Evolutionary conservation across 2,797 vertebrate genomes (phyloP).

Genomic region (Acanthornis magna): DNA sequence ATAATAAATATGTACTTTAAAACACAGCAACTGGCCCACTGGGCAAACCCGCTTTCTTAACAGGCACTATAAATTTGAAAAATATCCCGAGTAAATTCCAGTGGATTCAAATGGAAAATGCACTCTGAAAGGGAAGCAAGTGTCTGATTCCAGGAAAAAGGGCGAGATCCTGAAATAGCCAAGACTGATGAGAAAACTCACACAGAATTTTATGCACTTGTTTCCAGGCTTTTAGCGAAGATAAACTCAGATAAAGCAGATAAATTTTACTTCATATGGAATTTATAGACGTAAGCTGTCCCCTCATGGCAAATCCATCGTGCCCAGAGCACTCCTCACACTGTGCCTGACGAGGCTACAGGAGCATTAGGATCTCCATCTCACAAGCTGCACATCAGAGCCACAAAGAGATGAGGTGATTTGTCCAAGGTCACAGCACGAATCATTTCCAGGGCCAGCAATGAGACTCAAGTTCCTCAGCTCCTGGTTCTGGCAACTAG

Average conservation of each 20-base stretch:
- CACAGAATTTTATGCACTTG: background rate
- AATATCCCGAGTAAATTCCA: background rate
- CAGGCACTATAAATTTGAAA: background rate
- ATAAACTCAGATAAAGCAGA: background rate
- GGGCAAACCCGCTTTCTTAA: slow-evolving; percentile 2
- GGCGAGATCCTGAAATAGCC: background rate
- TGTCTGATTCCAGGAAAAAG: background rate
- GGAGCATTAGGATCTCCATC: background rate
- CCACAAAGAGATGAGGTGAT: background rate
- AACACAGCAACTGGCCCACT: background rate
- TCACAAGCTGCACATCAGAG: background rate
- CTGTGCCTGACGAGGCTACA: background rate
- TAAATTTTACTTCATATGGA: background rate
- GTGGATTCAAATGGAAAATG: background rate
- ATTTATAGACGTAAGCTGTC: slow-evolving; percentile 1
- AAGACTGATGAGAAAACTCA: background rate
- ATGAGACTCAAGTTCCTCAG: background rate
- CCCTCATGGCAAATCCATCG: background rate
- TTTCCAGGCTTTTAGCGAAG: background rate
- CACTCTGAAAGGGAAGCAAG: background rate
- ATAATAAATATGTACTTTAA: background rate
- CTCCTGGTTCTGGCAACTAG: background rate
- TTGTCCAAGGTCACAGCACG: slow-evolving; percentile 27
- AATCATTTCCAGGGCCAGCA: background rate
- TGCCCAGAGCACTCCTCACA: background rate